phyloP scores from a whole-genome alignment of 1,140 invertebrate species.

The Dreissena polymorpha region DNA sequence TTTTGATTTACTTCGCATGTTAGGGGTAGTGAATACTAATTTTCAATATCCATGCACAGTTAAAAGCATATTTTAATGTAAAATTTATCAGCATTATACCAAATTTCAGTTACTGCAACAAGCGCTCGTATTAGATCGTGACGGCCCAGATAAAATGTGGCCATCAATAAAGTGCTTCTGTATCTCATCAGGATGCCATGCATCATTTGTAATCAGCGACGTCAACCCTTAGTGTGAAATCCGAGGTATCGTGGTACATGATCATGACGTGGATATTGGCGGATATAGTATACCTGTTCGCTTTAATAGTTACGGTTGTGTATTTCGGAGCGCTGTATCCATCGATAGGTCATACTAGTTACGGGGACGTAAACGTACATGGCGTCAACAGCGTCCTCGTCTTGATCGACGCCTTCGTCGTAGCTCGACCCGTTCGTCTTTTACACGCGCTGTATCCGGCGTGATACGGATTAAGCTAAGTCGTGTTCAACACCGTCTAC shows the following conservation, averaged over 20 bases:
- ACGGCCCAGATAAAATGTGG: too few species aligned
- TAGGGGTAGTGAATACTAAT: too few species aligned
- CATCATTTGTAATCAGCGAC: neutral
- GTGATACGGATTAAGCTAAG: constrained; percentile 64
- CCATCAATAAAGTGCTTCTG: too few species aligned
- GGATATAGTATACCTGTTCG: constrained; percentile 57
- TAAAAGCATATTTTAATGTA: too few species aligned
- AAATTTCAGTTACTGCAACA: too few species aligned
- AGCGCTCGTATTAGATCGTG: too few species aligned
- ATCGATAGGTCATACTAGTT: constrained; percentile 14
- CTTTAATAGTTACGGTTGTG: constrained; percentile 63
- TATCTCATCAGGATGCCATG: too few species aligned
- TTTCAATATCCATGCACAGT: too few species aligned
- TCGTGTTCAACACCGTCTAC: constrained; percentile 65
- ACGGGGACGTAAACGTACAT: constrained; percentile 64
- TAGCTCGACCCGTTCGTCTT: constrained; percentile 66
- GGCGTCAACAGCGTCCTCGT: constrained; percentile 64
- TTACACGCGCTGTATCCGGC: constrained; percentile 64
- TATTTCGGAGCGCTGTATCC: constrained; percentile 67
- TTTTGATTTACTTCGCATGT: too few species aligned
- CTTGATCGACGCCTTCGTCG: constrained; percentile 61
- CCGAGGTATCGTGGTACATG: constrained; percentile 54
- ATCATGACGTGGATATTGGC: constrained; percentile 66
- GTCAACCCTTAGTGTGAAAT: neutral
- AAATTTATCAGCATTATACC: too few species aligned